Conservation (phyloP, 2,888 invertebrate species). For the Drosophila falleni region DNA sequence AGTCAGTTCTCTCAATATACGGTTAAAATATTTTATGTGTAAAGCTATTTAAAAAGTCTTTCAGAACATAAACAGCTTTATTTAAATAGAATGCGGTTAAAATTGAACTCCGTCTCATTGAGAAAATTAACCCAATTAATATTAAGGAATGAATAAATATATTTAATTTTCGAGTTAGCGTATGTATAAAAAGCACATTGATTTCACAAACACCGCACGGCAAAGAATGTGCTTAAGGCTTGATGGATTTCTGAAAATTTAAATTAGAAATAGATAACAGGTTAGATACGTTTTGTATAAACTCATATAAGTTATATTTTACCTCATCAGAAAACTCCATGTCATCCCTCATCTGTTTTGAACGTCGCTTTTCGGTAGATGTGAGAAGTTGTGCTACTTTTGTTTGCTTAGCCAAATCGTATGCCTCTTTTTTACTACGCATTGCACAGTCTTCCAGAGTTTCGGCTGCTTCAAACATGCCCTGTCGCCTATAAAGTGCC, state of each 20-base stretch:
- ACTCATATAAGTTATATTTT: conserved; percentile 16
- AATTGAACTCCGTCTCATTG: conserved; percentile 46
- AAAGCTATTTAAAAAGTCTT: conserved; percentile 28
- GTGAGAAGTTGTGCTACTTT: conserved; percentile 91
- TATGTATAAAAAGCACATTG: conserved; percentile 69
- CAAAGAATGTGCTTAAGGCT: conserved; percentile 62
- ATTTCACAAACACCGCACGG: conserved; percentile 52
- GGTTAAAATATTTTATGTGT: conserved; percentile 33
- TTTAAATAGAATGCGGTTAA: conserved; percentile 33
- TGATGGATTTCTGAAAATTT: conserved; percentile 71
- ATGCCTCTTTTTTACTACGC: conserved; percentile 97
- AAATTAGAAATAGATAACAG: conserved; percentile 2
- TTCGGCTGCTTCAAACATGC: conserved; percentile 99
- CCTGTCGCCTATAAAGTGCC: conserved; percentile 98
- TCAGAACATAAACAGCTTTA: conserved; percentile 27
- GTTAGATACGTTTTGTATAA: not conserved
- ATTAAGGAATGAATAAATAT: conserved; percentile 83
- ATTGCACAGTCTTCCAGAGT: conserved; percentile 99
- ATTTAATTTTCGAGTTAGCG: conserved; percentile 68
- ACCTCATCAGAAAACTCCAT: conserved; percentile 84
- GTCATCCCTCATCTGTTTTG: conserved; percentile 86
- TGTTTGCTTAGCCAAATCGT: conserved; percentile 97
- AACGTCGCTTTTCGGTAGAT: conserved; percentile 86
- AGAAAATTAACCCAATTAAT: conserved; percentile 66
- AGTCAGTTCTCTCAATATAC: conserved; percentile 55